Conservation (phyloP, 2,113 vertebrate genomes). For the Pelusios castaneus region DNA sequence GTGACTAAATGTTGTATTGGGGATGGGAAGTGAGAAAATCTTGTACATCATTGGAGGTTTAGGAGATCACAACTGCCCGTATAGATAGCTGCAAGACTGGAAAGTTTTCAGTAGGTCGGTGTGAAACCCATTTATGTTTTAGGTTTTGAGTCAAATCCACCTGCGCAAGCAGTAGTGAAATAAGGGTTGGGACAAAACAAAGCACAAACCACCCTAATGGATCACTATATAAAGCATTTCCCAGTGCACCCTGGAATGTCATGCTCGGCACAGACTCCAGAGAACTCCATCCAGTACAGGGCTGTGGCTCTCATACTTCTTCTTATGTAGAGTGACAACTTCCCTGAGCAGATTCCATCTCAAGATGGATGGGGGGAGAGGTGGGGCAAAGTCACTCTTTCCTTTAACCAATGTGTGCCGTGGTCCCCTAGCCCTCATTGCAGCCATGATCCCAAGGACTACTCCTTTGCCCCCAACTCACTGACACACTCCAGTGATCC, state of each 20-base stretch:
- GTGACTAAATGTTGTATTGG: fast-evolving
- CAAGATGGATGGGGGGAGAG: fast-evolving
- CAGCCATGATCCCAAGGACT: not conserved
- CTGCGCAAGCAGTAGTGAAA: not conserved
- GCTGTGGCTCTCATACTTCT: fast-evolving
- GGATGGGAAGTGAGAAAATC: not conserved
- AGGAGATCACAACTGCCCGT: not conserved
- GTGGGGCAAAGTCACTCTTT: not conserved
- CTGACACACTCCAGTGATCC: not conserved
- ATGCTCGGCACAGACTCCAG: fast-evolving
- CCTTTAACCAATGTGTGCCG: not conserved
- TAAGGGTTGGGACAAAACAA: not conserved
- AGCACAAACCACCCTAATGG: not conserved
- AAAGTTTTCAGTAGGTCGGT: conserved; percentile 5
- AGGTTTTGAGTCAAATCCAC: conserved; percentile 22
- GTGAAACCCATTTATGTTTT: not conserved
- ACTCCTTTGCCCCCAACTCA: not conserved
- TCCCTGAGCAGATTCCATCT: not conserved
- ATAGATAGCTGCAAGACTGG: not conserved
- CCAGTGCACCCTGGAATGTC: not conserved
- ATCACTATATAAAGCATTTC: not conserved
- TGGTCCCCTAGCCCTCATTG: not conserved
- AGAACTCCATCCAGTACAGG: not conserved
- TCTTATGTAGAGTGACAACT: not conserved
- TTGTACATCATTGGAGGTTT: not conserved